Evolutionary conservation across 2,113 vertebrate species (phyloP).

Genomic region (Octodon degus): DNA sequence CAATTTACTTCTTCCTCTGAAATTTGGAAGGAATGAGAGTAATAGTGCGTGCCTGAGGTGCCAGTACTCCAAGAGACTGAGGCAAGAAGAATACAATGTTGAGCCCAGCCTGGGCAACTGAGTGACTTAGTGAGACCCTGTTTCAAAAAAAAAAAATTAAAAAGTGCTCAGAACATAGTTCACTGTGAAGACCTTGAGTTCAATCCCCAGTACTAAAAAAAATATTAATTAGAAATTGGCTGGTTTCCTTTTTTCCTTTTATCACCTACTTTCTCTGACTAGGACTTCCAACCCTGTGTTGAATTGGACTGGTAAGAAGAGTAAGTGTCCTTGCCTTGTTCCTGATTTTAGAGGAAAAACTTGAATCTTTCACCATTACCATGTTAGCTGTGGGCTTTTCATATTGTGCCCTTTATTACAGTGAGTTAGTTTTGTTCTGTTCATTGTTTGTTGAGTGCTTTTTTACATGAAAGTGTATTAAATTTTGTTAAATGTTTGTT

Average conservation of each 20-base stretch:
- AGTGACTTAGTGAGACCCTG: background rate
- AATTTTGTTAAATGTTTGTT: conserved; percentile 41
- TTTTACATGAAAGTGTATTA: background rate
- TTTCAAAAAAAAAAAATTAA: background rate
- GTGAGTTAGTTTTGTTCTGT: conserved; percentile 28
- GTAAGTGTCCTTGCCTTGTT: background rate
- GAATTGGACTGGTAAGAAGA: background rate
- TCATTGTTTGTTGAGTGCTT: background rate
- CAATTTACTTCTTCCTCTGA: background rate
- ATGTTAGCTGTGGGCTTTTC: background rate
- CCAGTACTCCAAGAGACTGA: background rate
- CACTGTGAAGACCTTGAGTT: background rate
- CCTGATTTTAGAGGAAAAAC: conserved; percentile 43
- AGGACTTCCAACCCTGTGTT: background rate
- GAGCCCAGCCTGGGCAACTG: background rate
- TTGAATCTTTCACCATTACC: conserved; percentile 9
- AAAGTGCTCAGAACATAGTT: background rate
- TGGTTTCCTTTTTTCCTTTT: background rate
- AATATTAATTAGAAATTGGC: background rate
- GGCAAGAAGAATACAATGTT: background rate
- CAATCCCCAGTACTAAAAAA: background rate
- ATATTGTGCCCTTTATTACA: background rate
- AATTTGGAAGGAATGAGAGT: background rate
- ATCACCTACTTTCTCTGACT: background rate
- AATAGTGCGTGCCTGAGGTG: background rate